Percentiles rank a stretch among this genome's conserved stretches.
Evolutionary conservation across 2,113 vertebrate genomes (phyloP).

Genomic region (Oryzias woworae): DNA sequence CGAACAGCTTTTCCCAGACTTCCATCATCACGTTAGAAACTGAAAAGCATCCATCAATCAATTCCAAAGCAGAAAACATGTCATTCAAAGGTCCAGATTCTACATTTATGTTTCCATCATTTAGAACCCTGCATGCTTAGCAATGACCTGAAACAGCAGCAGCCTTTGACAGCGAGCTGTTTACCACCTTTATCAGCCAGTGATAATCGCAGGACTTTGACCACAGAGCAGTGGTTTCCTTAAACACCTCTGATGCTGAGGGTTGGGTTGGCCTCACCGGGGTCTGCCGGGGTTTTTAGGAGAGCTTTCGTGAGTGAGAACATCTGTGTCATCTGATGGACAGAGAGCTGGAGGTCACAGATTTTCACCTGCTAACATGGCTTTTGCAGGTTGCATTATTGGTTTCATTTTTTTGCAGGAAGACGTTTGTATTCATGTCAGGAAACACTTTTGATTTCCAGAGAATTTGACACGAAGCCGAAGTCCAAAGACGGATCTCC

Average conservation of each 20-base stretch:
- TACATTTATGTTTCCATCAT: too few species aligned
- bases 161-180: not conserved
- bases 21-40: constrained; percentile 3
- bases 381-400: too few species aligned
- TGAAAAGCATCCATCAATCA: constrained; percentile 40
- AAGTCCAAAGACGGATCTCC: too few species aligned
- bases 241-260: not conserved
- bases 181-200: not conserved
- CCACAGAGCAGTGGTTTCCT: not conserved
- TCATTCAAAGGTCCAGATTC: constrained; percentile 15
- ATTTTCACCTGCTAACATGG: too few species aligned
- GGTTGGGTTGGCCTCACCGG: not conserved
- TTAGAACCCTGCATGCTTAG: not conserved
- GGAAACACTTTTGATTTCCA: too few species aligned
- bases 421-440: too few species aligned
- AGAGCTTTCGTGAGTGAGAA: constrained; percentile 4
- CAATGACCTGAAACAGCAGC: not conserved
- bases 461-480: too few species aligned
- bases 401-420: too few species aligned
- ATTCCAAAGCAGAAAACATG: constrained; percentile 53
- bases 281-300: not conserved
- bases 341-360: too few species aligned
- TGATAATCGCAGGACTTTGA: constrained; percentile 16
- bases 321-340: too few species aligned
- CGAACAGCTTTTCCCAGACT: not conserved